A percentile compares a stretch with the other conserved stretches of the same genome.
Evolutionary conservation across 2,888 invertebrate species (phyloP).

Genomic region (Physocephala rufipes): DNA sequence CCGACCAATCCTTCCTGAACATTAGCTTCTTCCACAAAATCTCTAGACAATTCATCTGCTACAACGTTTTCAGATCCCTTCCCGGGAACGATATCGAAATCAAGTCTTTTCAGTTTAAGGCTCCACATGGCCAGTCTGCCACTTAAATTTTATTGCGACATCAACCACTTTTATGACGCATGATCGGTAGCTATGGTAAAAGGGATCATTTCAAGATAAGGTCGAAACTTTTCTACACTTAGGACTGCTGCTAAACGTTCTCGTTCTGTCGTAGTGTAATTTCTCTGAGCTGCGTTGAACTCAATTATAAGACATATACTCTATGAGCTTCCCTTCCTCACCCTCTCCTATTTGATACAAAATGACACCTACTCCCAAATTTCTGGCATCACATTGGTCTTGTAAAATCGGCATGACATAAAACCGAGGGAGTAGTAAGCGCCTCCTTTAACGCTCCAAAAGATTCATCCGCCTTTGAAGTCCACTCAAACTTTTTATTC

Average conservation of each 20-base stretch:
- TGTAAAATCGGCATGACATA: neutral
- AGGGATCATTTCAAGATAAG: neutral
- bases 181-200: conserved; percentile 4
- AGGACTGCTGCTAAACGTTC: conserved; percentile 11
- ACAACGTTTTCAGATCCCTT: conserved; percentile 31
- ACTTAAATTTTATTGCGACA: conserved; percentile 48
- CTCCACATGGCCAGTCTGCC: conserved; percentile 44
- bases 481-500: neutral
- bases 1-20: no score
- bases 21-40: no score
- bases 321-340: conserved; percentile 2
- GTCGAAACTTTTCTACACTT: neutral
- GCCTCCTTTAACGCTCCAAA: conserved; percentile 10
- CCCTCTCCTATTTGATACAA: neutral
- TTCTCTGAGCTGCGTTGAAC: neutral
- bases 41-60: conserved; percentile 26
- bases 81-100: conserved; percentile 22
- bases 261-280: neutral
- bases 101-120: conserved; percentile 19
- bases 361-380: neutral
- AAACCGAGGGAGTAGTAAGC: neutral
- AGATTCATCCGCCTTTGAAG: neutral
- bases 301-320: conserved; percentile 28
- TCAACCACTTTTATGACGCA: conserved; percentile 14
- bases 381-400: neutral